A percentile compares a stretch with the other conserved stretches of the same genome.
These are phyloP conservation scores for Imbricaverruca yamaguchii DNA, from an alignment of 2,888 invertebrate species.

Conservation along the genomic window DNA sequence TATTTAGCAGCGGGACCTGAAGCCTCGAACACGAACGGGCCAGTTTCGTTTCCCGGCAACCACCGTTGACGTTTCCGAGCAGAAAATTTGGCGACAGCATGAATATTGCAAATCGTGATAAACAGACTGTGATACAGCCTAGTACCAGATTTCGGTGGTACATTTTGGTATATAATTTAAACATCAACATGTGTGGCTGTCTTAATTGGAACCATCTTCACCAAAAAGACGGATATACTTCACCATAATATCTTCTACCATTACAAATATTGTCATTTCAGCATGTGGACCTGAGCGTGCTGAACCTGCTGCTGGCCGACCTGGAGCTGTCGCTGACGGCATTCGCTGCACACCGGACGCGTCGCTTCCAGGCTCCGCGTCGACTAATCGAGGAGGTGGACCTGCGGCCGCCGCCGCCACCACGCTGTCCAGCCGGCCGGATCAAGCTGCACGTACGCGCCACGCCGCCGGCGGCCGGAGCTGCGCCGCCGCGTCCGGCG, in stretches of 20 bases:
- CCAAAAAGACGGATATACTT: too few species aligned
- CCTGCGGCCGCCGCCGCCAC: slow-evolving; percentile 51
- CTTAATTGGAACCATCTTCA: too few species aligned
- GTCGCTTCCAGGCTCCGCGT: slow-evolving; percentile 61
- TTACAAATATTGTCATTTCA: slow-evolving; percentile 37
- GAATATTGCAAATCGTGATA: too few species aligned
- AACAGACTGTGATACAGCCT: too few species aligned
- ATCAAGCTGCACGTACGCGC: slow-evolving; percentile 53
- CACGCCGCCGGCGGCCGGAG: slow-evolving; percentile 43
- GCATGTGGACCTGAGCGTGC: slow-evolving; percentile 56
- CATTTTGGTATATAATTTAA: too few species aligned
- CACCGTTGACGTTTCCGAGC: background rate
- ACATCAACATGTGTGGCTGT: too few species aligned
- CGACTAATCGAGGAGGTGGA: slow-evolving; percentile 63
- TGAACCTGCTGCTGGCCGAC: slow-evolving; percentile 59
- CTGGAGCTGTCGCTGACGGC: slow-evolving; percentile 64
- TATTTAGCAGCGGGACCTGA: background rate
- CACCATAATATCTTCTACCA: too few species aligned
- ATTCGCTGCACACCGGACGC: slow-evolving; percentile 73
- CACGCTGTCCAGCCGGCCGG: slow-evolving; percentile 57
- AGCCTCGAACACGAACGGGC: background rate
- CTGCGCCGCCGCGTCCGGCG: slow-evolving; percentile 41
- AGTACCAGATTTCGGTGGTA: too few species aligned
- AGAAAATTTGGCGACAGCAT: background rate
- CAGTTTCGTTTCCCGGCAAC: background rate